Evolutionary conservation across 2,113 vertebrate genomes (phyloP).

Genomic region (Gasterosteus nipponicus): DNA sequence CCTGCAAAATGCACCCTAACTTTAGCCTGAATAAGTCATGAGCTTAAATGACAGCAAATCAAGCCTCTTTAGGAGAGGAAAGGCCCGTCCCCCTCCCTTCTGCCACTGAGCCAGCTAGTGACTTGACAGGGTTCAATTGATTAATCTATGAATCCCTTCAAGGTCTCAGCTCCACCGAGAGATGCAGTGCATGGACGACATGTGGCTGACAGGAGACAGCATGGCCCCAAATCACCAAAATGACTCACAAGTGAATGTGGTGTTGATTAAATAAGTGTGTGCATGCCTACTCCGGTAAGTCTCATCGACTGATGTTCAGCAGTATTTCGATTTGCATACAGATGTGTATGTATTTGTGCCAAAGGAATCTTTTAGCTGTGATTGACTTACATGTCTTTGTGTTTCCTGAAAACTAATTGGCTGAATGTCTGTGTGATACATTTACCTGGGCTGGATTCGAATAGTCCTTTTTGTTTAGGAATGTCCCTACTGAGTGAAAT

Average conservation of each 20-base stretch:
- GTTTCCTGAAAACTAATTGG: constrained; percentile 62
- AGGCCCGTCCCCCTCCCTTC: constrained; percentile 21
- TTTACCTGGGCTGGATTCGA: constrained; percentile 10
- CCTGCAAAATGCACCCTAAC: constrained; percentile 41
- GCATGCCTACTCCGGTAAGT: constrained; percentile 58
- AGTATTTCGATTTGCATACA: constrained; percentile 50
- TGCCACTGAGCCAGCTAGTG: constrained; percentile 61
- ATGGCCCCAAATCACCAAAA: constrained; percentile 47
- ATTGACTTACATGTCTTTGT: constrained; percentile 48
- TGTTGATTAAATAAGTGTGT: constrained; percentile 70
- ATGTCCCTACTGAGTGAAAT: too few species aligned
- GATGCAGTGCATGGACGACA: constrained; percentile 29
- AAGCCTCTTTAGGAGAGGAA: constrained; percentile 64
- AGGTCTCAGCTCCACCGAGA: constrained; percentile 49
- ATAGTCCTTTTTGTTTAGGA: too few species aligned
- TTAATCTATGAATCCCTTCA: constrained; percentile 60
- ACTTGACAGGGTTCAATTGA: constrained; percentile 68
- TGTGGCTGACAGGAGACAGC: constrained; percentile 49
- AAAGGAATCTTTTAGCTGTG: constrained; percentile 60
- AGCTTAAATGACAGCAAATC: constrained; percentile 65
- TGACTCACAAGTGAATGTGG: constrained; percentile 59
- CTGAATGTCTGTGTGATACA: constrained; percentile 54
- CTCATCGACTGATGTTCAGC: constrained; percentile 40
- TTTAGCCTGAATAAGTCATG: constrained; percentile 51
- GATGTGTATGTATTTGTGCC: constrained; percentile 57